Conservation (phyloP, 1,140 invertebrate genomes). For the Lethrus apterus region DNA sequence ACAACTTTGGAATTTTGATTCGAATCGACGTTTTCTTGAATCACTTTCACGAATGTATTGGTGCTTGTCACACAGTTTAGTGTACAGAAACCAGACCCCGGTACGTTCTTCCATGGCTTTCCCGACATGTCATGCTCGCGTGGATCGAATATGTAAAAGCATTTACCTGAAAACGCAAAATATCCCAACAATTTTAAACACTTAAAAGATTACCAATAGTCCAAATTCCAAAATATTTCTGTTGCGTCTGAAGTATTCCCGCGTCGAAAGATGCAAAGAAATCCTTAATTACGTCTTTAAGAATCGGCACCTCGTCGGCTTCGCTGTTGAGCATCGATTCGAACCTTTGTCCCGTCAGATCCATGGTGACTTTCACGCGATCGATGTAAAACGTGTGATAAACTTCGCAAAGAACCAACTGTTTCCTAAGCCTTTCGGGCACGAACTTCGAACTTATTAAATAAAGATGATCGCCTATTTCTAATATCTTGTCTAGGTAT, state of each 20-base stretch:
- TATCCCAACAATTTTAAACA: too few relatives aligned
- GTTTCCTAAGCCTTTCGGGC: neutral
- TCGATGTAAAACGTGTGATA: constrained; percentile 16
- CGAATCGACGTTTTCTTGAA: constrained; percentile 1
- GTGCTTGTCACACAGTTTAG: constrained; percentile 22
- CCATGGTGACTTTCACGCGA: constrained; percentile 15
- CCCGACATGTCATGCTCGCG: constrained; percentile 30
- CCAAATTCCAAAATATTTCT: constrained; percentile 17
- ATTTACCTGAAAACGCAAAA: constrained; percentile 15
- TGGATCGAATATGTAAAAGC: constrained; percentile 34
- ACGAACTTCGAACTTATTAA: constrained; percentile 17
- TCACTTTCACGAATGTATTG: constrained; percentile 16
- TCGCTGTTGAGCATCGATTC: neutral
- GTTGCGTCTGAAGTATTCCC: constrained; percentile 10
- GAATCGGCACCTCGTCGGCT: neutral
- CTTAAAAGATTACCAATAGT: constrained; percentile 7
- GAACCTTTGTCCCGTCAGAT: constrained; percentile 5
- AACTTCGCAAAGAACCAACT: constrained; percentile 4
- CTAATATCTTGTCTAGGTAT: constrained; percentile 29
- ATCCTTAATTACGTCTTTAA: constrained; percentile 3
- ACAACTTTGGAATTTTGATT: constrained; percentile 13
- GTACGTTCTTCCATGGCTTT: constrained; percentile 23
- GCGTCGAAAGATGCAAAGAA: constrained; percentile 13
- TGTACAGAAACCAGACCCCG: constrained; percentile 22
- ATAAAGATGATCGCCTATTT: constrained; percentile 29